Percentiles rank a stretch among this genome's conserved stretches.
These are phyloP conservation scores for Cassiopea andromeda DNA, from an alignment of 30 jellyfish, hydroid and myxozoan genomes.

Conservation along the genomic window DNA sequence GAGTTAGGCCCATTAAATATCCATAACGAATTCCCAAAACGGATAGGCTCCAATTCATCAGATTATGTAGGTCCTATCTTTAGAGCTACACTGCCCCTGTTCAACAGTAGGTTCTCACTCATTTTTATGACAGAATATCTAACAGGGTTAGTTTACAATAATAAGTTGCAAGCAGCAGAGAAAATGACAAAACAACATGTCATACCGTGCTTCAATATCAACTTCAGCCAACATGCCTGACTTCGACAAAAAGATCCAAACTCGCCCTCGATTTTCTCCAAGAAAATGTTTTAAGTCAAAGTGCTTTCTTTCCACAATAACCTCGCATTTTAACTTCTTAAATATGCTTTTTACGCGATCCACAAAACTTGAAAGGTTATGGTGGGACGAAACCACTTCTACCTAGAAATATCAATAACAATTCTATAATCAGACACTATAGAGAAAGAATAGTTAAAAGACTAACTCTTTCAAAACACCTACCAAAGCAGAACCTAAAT, in stretches of 20 bases:
- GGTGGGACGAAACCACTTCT: background rate
- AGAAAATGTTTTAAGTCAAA: background rate
- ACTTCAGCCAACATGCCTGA: constrained; percentile 7
- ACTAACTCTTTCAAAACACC: too few relatives aligned
- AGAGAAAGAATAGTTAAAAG: too few relatives aligned
- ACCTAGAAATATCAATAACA: background rate
- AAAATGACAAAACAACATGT: background rate
- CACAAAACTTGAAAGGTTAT: background rate
- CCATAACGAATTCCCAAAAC: too few relatives aligned
- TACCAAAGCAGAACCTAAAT: too few relatives aligned
- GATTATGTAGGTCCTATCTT: too few relatives aligned
- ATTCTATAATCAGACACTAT: background rate
- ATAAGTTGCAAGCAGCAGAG: too few relatives aligned
- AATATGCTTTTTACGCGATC: background rate
- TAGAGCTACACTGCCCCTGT: too few relatives aligned
- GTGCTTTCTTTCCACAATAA: background rate
- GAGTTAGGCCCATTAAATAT: too few relatives aligned
- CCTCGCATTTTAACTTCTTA: background rate
- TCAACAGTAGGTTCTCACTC: too few relatives aligned
- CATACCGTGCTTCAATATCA: constrained; percentile 1
- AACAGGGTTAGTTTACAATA: too few relatives aligned
- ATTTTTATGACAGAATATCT: too few relatives aligned
- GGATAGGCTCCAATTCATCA: too few relatives aligned
- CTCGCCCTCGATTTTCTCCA: background rate
- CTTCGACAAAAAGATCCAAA: background rate